Conservation (phyloP, 53 echinoderm and acorn worm species). For the Echinometra lucunter region DNA sequence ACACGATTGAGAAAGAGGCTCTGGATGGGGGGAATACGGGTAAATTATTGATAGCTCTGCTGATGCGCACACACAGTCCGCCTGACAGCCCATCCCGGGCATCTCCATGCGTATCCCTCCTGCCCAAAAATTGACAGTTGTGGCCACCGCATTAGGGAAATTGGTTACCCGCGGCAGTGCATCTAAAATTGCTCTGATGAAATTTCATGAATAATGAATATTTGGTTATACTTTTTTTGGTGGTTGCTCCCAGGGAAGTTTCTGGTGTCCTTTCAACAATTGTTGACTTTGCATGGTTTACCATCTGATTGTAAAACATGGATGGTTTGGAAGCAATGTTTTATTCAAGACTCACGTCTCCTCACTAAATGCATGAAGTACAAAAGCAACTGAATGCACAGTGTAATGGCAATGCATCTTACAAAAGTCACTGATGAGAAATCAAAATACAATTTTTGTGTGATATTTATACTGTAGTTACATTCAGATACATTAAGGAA, state of each 20-base stretch:
- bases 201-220: conserved; percentile 48
- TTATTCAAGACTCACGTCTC: background rate
- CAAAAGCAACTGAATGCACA: background rate
- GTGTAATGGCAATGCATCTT: no score
- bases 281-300: conserved; percentile 20
- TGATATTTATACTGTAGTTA: no score
- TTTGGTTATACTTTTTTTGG: background rate
- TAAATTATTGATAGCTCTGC: conserved; percentile 68
- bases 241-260: background rate
- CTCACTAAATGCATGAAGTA: background rate
- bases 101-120: conserved; percentile 55
- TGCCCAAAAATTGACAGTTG: conserved; percentile 41
- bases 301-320: background rate
- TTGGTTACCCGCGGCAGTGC: conserved; percentile 56
- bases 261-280: background rate
- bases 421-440: no score
- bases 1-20: conserved; percentile 67
- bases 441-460: no score
- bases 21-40: conserved; percentile 65
- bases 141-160: conserved; percentile 38
- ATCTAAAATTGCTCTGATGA: conserved; percentile 29
- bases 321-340: background rate
- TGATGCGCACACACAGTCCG: conserved; percentile 40
- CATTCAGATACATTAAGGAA: no score
- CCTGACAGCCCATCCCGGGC: conserved; percentile 55